Evolutionary conservation across 2,888 invertebrate genomes (phyloP), one percentile per base, ranked within the genome.

Genomic region (Diaprepes abbreviatus): DNA sequence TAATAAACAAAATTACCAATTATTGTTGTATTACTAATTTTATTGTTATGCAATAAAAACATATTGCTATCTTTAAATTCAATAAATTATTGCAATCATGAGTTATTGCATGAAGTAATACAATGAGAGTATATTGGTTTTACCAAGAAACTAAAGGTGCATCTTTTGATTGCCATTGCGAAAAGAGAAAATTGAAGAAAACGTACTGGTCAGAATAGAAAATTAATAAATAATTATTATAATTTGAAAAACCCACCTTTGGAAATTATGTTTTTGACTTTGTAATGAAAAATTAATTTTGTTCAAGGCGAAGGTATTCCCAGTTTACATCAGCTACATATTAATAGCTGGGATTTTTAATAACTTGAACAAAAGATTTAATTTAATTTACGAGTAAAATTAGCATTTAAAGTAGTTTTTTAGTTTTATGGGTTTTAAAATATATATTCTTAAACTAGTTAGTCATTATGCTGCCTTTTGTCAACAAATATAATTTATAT

Each of bases 131-230:
- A 2, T 19, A 3, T 2, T 2, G 43, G n/a, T 4, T 12, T 14
- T 38, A 38, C 36, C 36, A 4, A 2, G 36, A 14, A 38, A 12
- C 10, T 43, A 5, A 21, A 21, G 43, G n/a, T 19, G 21, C n/a
- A 43, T 21, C 19, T 19, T 4, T 16, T 21, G 21, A 21, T 21
- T 24, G 24, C n/a, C n/a, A n/a, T 24, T 43, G n/a, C 19, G 21
- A 43, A 43, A 21, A 43, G 43, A 21, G 43, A 43, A 43, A 43
- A 21, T 43, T 9, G n/a, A 19, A 19, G 19, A 43, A 43, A 43
- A 21, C 19, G 0, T 43, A 19, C 9, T 43, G 43, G 14, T 43
- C 43, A 4, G 2, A 21, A 43, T n/a, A n/a, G 4, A 17, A n/a
- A 43, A 43, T n/a, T n/a, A 17, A 10, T 5, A 17, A 21, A 1